Evolutionary conservation across 1,140 invertebrate species (phyloP).

Genomic region (Heliconius congener): DNA sequence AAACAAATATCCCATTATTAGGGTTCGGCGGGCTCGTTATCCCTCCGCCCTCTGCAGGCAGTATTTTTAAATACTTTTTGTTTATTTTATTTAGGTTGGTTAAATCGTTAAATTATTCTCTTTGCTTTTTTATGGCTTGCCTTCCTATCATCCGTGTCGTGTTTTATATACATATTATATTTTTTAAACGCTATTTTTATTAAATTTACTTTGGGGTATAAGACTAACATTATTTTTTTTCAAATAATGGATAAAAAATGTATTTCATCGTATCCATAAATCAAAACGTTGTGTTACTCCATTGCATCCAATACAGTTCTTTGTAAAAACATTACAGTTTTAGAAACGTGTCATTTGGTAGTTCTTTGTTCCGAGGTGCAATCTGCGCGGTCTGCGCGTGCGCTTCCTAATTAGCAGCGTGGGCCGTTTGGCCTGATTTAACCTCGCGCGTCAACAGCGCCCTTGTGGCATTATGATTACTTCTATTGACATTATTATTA

Average conservation of each 20-base stretch:
- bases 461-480: slow-evolving; percentile 11
- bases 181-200: background rate
- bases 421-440: slow-evolving; percentile 63
- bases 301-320: background rate
- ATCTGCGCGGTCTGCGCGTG: slow-evolving; percentile 58
- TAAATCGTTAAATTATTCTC: background rate
- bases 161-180: background rate
- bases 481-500: background rate
- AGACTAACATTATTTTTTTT: background rate
- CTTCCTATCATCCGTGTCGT: background rate
- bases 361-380: slow-evolving; percentile 59
- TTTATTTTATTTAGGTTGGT: slow-evolving; percentile 25
- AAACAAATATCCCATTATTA: slow-evolving; percentile 51
- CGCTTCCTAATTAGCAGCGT: slow-evolving; percentile 74
- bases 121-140: background rate
- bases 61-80: slow-evolving; percentile 49
- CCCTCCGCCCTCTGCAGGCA: slow-evolving; percentile 37
- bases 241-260: background rate
- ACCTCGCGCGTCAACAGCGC: slow-evolving; percentile 56
- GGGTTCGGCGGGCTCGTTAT: slow-evolving; percentile 38
- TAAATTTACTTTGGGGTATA: too few species aligned
- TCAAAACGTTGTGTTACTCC: background rate
- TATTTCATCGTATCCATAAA: background rate
- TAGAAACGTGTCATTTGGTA: slow-evolving; percentile 23
- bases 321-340: slow-evolving; percentile 9